Evolutionary conservation across 2,888 invertebrate genomes (phyloP).

Genomic region (Anarsia innoxiella): DNA sequence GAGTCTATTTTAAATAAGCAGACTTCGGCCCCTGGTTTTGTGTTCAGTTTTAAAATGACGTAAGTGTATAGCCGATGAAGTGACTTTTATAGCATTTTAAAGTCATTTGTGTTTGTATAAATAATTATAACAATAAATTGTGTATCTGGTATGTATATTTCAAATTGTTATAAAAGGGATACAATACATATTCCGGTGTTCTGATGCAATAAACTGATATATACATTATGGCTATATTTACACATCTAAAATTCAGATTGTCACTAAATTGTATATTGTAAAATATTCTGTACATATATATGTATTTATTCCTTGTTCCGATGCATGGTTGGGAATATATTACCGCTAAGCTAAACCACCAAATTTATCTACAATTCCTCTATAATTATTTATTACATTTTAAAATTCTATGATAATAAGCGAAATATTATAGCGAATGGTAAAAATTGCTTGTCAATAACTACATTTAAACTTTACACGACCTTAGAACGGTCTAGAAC

Average conservation of each 20-base stretch:
- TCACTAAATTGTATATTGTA: slow-evolving; percentile 28
- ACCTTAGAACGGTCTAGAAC: too few relatives aligned
- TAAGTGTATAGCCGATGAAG: too few relatives aligned
- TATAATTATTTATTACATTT: slow-evolving; percentile 9
- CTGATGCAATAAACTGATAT: slow-evolving; percentile 32
- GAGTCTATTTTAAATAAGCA: too few relatives aligned
- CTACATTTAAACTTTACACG: too few relatives aligned
- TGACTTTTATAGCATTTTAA: too few relatives aligned
- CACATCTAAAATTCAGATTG: slow-evolving; percentile 25
- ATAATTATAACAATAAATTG: neutral
- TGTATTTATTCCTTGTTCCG: slow-evolving; percentile 9
- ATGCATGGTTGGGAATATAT: slow-evolving; percentile 5
- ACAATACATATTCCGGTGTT: too few relatives aligned
- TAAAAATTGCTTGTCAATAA: too few relatives aligned
- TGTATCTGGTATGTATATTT: too few relatives aligned
- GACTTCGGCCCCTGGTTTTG: too few relatives aligned
- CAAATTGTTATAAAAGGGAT: too few relatives aligned
- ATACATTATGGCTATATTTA: slow-evolving; percentile 43
- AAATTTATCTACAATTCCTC: slow-evolving; percentile 12
- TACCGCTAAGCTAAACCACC: slow-evolving; percentile 3
- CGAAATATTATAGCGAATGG: neutral
- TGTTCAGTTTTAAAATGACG: too few relatives aligned
- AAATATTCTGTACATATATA: slow-evolving; percentile 42
- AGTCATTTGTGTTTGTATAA: too few relatives aligned
- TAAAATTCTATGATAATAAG: slow-evolving; percentile 5